These are phyloP conservation scores for Sebastiscus albofasciatus DNA, from an alignment of 2,797 vertebrate species.

Conservation along the genomic window DNA sequence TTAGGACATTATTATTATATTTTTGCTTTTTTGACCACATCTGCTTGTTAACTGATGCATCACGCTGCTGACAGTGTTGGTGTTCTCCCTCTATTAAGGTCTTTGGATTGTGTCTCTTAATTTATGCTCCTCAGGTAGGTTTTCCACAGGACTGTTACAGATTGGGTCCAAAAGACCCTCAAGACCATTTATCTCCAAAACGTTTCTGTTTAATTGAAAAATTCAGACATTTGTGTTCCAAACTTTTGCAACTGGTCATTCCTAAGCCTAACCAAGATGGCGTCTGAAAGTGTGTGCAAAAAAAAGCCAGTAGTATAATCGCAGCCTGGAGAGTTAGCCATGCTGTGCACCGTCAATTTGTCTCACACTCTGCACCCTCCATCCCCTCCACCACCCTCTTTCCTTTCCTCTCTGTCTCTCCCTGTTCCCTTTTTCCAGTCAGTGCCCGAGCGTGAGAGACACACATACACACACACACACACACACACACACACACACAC, in stretches of 20 bases:
- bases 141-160: background rate
- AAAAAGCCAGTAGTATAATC: constrained; percentile 63
- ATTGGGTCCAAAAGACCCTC: background rate
- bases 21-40: background rate
- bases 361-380: constrained; percentile 72
- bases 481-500: constrained; percentile 53
- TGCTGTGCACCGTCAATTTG: constrained; percentile 75
- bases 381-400: constrained; percentile 30
- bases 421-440: constrained; percentile 76
- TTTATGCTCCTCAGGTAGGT: background rate
- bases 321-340: constrained; percentile 65
- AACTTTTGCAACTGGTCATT: constrained; percentile 10
- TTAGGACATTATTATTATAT: background rate
- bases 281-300: constrained; percentile 33
- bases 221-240: background rate
- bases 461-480: constrained; percentile 48
- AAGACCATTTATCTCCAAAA: background rate
- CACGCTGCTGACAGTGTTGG: background rate
- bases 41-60: background rate
- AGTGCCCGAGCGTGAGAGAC: constrained; percentile 46
- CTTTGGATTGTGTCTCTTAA: background rate
- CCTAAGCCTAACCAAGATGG: constrained; percentile 45
- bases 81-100: no score
- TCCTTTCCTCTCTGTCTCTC: constrained; percentile 61
- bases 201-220: background rate